Base-by-base conservation (phyloP, 2,888 invertebrate genomes). In the Parnassius orleans region DNA sequence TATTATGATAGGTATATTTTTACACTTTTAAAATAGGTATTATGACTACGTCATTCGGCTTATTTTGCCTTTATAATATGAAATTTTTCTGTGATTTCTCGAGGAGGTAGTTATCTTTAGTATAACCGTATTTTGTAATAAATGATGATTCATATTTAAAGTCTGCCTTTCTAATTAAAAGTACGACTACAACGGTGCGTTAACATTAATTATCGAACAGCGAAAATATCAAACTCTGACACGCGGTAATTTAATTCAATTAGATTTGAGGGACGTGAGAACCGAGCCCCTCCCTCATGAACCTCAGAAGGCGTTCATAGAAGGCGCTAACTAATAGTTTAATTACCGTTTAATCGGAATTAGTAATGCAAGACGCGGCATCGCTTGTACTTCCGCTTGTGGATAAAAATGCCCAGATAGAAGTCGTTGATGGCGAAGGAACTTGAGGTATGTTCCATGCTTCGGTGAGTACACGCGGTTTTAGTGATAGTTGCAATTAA, bases 301-400 rank as follows among this genome's bases (percentile, higher is more conserved):
- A 42, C 55, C 41, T 53, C 58, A n/a, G 54, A 59, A 58, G 55
- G 61, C 69, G 70, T 77, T 76, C 71, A 78, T 77, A 74, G 75
- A 65, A 65, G 70, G 68, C 73, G 69, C 66, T 73, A 74, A 79
- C 76, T 81, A 86, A 86, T 86, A 84, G 81, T 79, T 76, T 86
- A 84, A 87, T 84, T 78, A 78, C 72, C 78, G 78, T 60, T 69
- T 82, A 83, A 87, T 84, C 83, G 77, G 74, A 72, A 78, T 80
- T 82, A 73, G 81, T 78, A 76, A 79, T 77, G 79, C 63, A 60
- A 53, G 63, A 73, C 68, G 59, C 57, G 65, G 61, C 53, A 60
- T 73, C 68, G 67, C 42, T 57, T 64, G 66, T 69, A 73, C 71
- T 71, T 65, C 64, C 64, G 60, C 51, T 61, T 54, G 53, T 67